Conservation (phyloP, 2,797 vertebrate genomes). For the Odontamblyopus lacepedii region DNA sequence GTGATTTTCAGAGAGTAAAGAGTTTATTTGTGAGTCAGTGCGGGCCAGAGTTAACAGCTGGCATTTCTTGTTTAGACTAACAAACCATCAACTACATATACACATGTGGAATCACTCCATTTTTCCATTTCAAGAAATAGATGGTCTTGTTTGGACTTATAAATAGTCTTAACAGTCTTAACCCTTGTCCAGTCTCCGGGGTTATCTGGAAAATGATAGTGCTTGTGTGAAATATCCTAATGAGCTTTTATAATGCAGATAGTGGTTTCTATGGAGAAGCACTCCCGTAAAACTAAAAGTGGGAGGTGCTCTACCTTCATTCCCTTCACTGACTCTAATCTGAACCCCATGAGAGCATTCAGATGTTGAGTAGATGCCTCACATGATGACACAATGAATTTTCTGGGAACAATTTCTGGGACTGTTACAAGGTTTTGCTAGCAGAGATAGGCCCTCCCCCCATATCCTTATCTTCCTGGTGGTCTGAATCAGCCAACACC, state of each 20-base stretch:
- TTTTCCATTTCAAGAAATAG: not conserved
- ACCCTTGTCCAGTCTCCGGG: not conserved
- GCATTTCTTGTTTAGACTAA: slow-evolving; percentile 41
- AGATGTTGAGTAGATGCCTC: slow-evolving; percentile 47
- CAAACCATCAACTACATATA: slow-evolving; percentile 5
- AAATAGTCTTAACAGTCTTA: not conserved
- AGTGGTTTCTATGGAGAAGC: slow-evolving; percentile 30
- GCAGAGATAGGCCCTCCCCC: slow-evolving; percentile 11
- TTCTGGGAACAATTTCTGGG: slow-evolving; percentile 62
- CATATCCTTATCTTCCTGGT: slow-evolving; percentile 20
- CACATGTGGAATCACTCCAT: not conserved
- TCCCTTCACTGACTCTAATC: slow-evolving; percentile 27
- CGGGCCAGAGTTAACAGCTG: slow-evolving; percentile 61
- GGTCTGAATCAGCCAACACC: slow-evolving; percentile 61
- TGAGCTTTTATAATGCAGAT: slow-evolving; percentile 30
- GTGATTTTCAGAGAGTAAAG: slow-evolving; percentile 55
- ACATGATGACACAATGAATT: slow-evolving; percentile 65
- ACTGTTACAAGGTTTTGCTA: slow-evolving; percentile 36
- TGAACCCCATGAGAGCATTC: slow-evolving; percentile 22
- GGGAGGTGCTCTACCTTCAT: slow-evolving; percentile 20
- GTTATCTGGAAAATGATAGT: slow-evolving; percentile 11
- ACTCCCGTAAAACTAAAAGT: slow-evolving; percentile 6
- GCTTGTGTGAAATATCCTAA: slow-evolving; percentile 12
- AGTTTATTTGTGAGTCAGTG: slow-evolving; percentile 65
- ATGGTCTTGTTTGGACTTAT: not conserved